A percentile compares a stretch with the other conserved stretches of the same genome.
Evolutionary conservation across 2,113 vertebrate genomes (phyloP).

Genomic region (Periophthalmus modestus): DNA sequence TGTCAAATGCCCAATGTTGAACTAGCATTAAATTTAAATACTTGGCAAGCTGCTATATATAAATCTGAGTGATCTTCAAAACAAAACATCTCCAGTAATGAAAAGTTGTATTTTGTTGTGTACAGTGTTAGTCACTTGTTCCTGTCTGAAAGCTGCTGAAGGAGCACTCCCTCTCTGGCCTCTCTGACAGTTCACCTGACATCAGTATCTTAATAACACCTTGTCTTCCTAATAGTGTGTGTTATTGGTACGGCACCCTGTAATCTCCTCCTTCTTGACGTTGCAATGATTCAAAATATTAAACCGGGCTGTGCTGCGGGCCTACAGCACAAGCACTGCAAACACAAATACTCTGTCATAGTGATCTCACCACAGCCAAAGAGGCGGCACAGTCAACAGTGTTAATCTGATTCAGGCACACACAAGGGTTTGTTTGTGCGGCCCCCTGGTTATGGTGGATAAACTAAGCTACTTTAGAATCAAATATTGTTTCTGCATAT

Average conservation of each 20-base stretch:
- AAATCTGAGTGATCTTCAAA: neutral
- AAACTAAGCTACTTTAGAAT: neutral
- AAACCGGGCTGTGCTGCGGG: constrained; percentile 58
- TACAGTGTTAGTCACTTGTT: constrained; percentile 49
- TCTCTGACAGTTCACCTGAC: constrained; percentile 70
- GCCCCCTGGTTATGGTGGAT: neutral
- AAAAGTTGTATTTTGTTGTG: constrained; percentile 22
- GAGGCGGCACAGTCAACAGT: constrained; percentile 31
- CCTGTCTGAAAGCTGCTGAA: constrained; percentile 51
- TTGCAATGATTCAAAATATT: constrained; percentile 68
- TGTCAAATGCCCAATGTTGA: neutral
- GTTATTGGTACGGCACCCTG: constrained; percentile 70
- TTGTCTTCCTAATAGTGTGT: constrained; percentile 70
- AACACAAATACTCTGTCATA: constrained; percentile 62
- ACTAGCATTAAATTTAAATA: neutral
- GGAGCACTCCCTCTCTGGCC: constrained; percentile 50
- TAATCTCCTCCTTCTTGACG: constrained; percentile 72
- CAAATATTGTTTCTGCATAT: neutral
- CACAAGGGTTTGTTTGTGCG: constrained; percentile 44
- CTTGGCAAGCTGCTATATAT: neutral
- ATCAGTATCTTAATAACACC: constrained; percentile 75
- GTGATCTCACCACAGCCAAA: constrained; percentile 51
- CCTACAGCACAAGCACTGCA: constrained; percentile 28
- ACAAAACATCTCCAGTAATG: neutral
- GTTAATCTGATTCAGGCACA: constrained; percentile 8